Conservation (phyloP, 2,113 vertebrate species). For the Numenius arquata region DNA sequence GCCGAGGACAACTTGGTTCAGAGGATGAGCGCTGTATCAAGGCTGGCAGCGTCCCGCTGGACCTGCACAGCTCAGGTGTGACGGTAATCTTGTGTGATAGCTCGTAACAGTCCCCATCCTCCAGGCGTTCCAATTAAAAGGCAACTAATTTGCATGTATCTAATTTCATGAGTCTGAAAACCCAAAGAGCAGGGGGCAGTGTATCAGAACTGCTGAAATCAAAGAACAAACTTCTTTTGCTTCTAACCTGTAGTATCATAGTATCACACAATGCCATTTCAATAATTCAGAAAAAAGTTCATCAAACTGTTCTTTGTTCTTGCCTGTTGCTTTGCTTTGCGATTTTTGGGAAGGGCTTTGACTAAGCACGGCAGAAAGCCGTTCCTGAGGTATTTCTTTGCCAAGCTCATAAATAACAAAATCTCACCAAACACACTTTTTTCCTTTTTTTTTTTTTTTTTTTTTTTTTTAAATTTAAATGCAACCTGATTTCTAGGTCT, state of each 20-base stretch:
- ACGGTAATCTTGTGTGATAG: neutral
- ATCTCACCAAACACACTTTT: neutral
- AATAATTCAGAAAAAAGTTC: neutral
- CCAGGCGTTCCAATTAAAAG: neutral
- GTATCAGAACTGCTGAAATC: neutral
- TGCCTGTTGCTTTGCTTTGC: neutral
- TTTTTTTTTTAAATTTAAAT: neutral
- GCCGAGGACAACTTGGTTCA: neutral
- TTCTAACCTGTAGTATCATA: neutral
- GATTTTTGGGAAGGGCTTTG: neutral
- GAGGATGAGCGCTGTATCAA: neutral
- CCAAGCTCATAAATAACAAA: neutral
- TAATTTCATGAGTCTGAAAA: neutral
- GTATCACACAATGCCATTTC: neutral
- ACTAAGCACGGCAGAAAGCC: neutral
- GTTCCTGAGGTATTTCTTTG: neutral
- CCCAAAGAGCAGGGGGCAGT: neutral
- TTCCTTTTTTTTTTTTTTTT: no score
- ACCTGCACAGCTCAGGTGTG: neutral
- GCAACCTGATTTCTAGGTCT: neutral
- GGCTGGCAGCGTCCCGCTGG: accelerated
- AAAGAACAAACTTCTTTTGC: neutral
- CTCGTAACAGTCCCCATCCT: neutral
- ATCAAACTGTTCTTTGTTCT: neutral
- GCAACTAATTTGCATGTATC: neutral